These are phyloP conservation scores for Empidonax alnorum DNA, from an alignment of 2,113 vertebrate genomes.

Conservation along the genomic window DNA sequence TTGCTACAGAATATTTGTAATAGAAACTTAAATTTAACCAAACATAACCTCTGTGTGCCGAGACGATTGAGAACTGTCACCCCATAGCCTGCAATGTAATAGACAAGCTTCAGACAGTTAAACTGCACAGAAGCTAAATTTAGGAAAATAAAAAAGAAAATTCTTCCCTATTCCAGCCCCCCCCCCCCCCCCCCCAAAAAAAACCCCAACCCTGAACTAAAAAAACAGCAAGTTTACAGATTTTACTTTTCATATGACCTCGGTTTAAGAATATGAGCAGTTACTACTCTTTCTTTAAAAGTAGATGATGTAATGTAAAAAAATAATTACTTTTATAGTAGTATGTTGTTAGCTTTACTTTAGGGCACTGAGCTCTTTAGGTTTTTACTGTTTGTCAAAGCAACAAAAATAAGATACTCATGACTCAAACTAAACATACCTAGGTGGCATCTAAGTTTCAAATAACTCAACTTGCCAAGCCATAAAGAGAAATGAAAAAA, in stretches of 20 bases:
- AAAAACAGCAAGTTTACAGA: not conserved
- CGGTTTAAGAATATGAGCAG: not conserved
- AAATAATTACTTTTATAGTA: not conserved
- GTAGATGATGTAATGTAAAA: not conserved
- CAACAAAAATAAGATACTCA: not conserved
- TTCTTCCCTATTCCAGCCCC: not conserved
- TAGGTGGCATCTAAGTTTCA: not conserved
- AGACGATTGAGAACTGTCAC: not conserved
- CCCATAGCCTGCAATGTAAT: not conserved
- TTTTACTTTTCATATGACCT: not conserved
- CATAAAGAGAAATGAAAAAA: not conserved
- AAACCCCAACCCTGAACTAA: not conserved
- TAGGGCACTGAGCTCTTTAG: not conserved
- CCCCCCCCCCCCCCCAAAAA: fast-evolving
- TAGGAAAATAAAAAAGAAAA: not conserved
- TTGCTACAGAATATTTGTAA: not conserved
- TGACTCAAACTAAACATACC: not conserved
- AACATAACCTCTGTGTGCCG: not conserved
- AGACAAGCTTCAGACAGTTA: not conserved
- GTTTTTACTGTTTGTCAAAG: not conserved
- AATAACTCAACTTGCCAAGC: not conserved
- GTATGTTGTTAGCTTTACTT: not conserved
- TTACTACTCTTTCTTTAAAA: not conserved
- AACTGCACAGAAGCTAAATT: not conserved
- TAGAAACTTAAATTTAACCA: not conserved